Evolutionary conservation across 2,888 invertebrate species (phyloP), one percentile per base, ranked within the genome.

Genomic region (Venusia cambrica): DNA sequence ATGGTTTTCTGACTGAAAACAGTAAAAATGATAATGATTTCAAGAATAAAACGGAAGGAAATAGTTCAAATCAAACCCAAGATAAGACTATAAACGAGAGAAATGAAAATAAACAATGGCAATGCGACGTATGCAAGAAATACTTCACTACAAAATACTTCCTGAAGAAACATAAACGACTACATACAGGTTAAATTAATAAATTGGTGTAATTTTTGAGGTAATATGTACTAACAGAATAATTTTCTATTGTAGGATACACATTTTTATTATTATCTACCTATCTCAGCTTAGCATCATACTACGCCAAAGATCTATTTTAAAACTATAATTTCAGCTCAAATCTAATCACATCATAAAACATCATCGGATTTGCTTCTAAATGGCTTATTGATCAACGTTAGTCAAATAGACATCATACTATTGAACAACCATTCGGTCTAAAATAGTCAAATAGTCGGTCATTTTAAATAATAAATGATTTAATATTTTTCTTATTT

Each of bases 141-240:
- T 89, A 91, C 73, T 96, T 96, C 65, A 95, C 95, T 0, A 96
- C 95, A 1, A 96, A 96, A 74, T 95, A 96, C 81, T 96, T 96
- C 65, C 78, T 96, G 49, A 95, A 95, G 77, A 96, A 96, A 74
- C 96, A 96, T 70, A 94, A 94, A 76, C 89, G 95, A 50, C 88
- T 96, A 40, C 96, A 96, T 73, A 94, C 94, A 74, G 94, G 93
- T 93, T 80, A 84, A 73, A 58, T 55, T 51, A 57, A 73, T 69
- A 68, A 29, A 68, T 79, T 78, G 72, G 70, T 78, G 74, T 83
- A 76, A 57, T 47, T 73, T 69, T 73, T 65, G 73, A 84, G 79
- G 78, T 83, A 81, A 80, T 73, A 75, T 62, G 60, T 75, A 83
- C 79, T 83, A 81, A 81, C 80, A 65, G 49, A 64, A 59, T 64